Evolutionary conservation across 37 sponge, comb jelly and placozoan genomes (phyloP).

Genomic region (Bolinopsis microptera): DNA sequence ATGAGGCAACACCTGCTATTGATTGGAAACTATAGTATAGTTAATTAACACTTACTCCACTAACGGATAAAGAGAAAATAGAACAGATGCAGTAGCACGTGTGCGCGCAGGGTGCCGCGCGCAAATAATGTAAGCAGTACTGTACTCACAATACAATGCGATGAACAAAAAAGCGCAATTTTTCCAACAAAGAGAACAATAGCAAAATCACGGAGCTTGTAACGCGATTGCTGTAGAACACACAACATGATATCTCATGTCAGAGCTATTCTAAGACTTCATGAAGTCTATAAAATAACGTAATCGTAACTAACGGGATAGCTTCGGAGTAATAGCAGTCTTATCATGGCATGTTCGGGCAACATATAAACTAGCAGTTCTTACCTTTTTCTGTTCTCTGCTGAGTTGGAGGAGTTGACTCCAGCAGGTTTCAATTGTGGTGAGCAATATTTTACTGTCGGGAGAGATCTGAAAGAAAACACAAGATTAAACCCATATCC

Average conservation of each 20-base stretch:
- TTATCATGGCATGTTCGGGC: no score
- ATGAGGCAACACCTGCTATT: no score
- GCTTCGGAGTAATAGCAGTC: no score
- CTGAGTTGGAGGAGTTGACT: conserved; percentile 52
- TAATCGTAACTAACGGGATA: no score
- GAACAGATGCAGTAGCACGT: not conserved
- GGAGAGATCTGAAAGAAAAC: conserved; percentile 1
- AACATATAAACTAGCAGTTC: no score
- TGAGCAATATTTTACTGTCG: conserved; percentile 31
- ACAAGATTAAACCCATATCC: no score
- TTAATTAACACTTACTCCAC: no score
- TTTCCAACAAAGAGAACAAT: conserved; percentile 8
- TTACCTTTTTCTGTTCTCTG: conserved; percentile 49
- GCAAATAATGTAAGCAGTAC: conserved; percentile 3
- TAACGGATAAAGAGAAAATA: no score
- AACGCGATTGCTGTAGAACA: not conserved
- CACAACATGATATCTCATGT: not conserved
- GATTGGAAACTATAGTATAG: no score
- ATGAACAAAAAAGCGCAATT: conserved; percentile 17
- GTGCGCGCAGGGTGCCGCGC: conserved; percentile 46
- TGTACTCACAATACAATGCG: not conserved
- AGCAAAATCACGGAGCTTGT: not conserved
- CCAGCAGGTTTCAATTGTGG: conserved; percentile 63
- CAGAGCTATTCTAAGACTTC: not conserved
- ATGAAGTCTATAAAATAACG: not conserved